Conservation (phyloP, 2,888 invertebrate species). For the Xestia sexstrigata region DNA sequence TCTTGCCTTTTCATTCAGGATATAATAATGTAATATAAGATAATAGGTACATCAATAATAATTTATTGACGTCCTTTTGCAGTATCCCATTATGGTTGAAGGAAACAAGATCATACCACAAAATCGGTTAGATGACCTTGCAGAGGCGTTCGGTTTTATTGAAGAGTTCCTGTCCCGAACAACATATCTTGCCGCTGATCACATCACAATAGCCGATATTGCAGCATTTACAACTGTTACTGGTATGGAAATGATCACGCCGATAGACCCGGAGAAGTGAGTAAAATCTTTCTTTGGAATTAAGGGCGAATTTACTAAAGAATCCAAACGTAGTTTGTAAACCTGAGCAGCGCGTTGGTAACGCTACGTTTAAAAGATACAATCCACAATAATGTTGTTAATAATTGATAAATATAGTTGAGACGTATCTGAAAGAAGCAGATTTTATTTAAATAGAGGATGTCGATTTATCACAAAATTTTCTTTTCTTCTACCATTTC, state of each 20-base stretch:
- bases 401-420: too few species aligned
- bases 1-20: too few species aligned
- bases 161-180: constrained; percentile 36
- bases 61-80: neutral
- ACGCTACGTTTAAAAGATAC: neutral
- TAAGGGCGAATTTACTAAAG: neutral
- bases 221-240: constrained; percentile 14
- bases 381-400: too few species aligned
- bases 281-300: neutral
- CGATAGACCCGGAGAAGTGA: constrained; percentile 25
- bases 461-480: too few species aligned
- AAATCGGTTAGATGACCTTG: constrained; percentile 1
- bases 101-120: constrained; percentile 13
- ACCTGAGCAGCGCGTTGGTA: neutral
- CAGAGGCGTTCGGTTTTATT: constrained; percentile 26
- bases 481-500: neutral
- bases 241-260: neutral
- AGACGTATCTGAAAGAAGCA: too few species aligned
- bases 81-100: constrained; percentile 19
- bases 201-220: constrained; percentile 35
- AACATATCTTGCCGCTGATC: constrained; percentile 27
- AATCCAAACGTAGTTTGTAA: neutral
- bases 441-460: too few species aligned
- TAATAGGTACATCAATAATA: neutral
- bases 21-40: too few species aligned